Base-by-base conservation (phyloP, 2,113 vertebrate species). In the Spilogale gracilis region DNA sequence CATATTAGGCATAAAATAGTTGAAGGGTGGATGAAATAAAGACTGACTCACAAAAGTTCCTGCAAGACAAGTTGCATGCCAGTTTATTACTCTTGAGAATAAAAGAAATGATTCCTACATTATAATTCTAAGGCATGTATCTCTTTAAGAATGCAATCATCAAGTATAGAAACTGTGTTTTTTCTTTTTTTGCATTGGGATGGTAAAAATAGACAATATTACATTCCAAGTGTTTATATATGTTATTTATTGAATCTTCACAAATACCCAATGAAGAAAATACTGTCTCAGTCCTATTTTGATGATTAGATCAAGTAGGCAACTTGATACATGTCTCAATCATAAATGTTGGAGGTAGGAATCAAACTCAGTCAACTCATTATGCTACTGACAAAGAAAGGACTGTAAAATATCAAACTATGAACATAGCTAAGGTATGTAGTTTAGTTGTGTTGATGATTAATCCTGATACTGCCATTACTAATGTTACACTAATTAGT, bases 121-220 rank as follows among this genome's bases (percentile, higher is more conserved):
- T 84, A 63, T 56, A 7, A 84, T 89, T 92, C 78, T 78, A 54
- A 67, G 11, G 13, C 20, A 45, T 78, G 58, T 94, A 79, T 18
- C 21, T 86, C 27, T 91, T 91, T 85, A 84, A 83, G 20, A 94
- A 97, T 96, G 92, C 18, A 90, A 8, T 74, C n/a, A 74, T 2
- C 10, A 60, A 58, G 2, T 60, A 0, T 86, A 80, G 67, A 91
- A 71, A 73, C 30, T 78, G 74, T 12, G 25, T 50, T 78, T 78
- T 50, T 30, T 23, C 8, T 76, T 78, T 73, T 48, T 74, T 82
- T 63, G 20, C 32, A 12, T 12, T 48, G 18, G 90, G 27, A 89
- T 20, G 48, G 32, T 65, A 56, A 60, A 76, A 90, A 38, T 52
- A 23, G 20, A 74, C 11, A 38, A 48, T 85, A 73, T 87, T 89